Base-by-base conservation (phyloP, 2,113 vertebrate species). In the Lanius ludovicianus region DNA sequence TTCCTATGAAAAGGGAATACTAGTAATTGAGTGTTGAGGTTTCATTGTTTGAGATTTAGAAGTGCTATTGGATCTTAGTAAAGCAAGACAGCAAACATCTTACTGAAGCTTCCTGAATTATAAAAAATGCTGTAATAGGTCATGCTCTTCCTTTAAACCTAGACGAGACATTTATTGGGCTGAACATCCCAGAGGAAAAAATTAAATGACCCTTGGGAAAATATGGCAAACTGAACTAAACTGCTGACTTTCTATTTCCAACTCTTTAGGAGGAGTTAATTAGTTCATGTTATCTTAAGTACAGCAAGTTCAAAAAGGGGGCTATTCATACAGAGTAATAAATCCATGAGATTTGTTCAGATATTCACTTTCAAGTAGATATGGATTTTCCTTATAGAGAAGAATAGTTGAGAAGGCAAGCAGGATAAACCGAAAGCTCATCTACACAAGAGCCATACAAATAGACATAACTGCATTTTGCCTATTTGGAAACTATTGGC, bases 31-130 rank as follows among this genome's bases (percentile, higher is more conserved):
- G 82, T 74, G 65, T 78, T 89, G 56, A 92, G 64, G 6, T 47
- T 50, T 96, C 56, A 37, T 33, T 83, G 12, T 92, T 91, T 84
- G 84, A 59, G 67, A 90, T 68, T 94, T 62, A 57, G 68, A 92
- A 77, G 62, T 76, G 63, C 10, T 89, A 55, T 63, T 86, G 21
- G 15, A 70, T 41, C 68, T 55, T 59, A 82, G 37, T 52, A 89
- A 84, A 97, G 52, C 27, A 80, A 73, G 88, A 77, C 64, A 88
- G 17, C 10, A 85, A 59, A 42, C 21, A 94, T 76, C 23, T 88
- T 55, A 67, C 4, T 73, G 78, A 89, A 89, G 20, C 7, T 87
- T 87, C 63, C 27, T 90, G 73, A 94, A 64, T 86, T 83, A 90
- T 47, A 70, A 87, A 96, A 73, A 30, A 44, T 20, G 25, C 10